phyloP scores from a whole-genome alignment of 2,113 vertebrate genomes.

The Hydropotes inermis region DNA sequence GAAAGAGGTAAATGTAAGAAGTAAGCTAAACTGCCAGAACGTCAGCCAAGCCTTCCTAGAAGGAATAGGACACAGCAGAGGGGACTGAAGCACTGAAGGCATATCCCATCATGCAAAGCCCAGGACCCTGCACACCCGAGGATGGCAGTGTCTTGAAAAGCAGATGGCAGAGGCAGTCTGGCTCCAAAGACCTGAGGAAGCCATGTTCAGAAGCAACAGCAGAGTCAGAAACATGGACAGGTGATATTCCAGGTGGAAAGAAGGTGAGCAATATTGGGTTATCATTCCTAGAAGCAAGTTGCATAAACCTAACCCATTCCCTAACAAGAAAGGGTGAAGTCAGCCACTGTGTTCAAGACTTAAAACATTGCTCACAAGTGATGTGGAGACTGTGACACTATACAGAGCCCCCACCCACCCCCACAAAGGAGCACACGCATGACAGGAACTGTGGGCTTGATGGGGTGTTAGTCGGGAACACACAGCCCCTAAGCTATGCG shows the following conservation, averaged over 20 bases:
- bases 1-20: not conserved
- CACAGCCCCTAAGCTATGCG: not conserved
- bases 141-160: not conserved
- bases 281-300: not conserved
- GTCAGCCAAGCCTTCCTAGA: not conserved
- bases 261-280: not conserved
- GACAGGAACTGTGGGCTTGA: not conserved
- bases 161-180: not conserved
- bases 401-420: not conserved
- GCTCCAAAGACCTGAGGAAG: not conserved
- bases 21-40: not conserved
- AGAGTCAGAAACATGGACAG: not conserved
- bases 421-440: not conserved
- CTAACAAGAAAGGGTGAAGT: not conserved
- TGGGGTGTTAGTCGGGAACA: not conserved
- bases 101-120: not conserved
- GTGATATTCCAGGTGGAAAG: not conserved
- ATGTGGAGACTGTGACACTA: not conserved
- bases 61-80: not conserved
- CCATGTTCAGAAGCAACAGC: not conserved
- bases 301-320: not conserved
- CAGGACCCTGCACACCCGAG: not conserved
- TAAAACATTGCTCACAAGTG: not conserved
- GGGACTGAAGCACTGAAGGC: not conserved
- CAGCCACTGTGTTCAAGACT: not conserved